Evolutionary conservation across 2,113 vertebrate genomes (phyloP).

Genomic region (Columbina picui): DNA sequence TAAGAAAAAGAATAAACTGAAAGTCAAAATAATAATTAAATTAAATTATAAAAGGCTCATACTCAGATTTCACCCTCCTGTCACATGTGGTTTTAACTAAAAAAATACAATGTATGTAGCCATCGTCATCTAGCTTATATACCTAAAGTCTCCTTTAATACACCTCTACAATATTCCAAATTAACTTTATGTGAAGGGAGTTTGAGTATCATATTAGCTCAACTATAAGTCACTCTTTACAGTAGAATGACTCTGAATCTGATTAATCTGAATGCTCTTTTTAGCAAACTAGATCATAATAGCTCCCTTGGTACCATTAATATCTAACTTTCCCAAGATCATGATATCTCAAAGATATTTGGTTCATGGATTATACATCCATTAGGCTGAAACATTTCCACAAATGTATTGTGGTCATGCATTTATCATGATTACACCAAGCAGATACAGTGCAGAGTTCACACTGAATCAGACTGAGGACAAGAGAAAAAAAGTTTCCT

Average conservation of each 20-base stretch:
- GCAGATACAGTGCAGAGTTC: background rate
- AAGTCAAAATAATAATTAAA: background rate
- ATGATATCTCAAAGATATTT: conserved; percentile 50
- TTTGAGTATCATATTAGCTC: conserved; percentile 9
- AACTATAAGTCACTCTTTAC: conserved; percentile 20
- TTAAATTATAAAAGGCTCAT: background rate
- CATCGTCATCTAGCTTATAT: background rate
- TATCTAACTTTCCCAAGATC: conserved; percentile 48
- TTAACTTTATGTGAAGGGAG: background rate
- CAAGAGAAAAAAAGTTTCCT: background rate
- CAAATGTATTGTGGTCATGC: conserved; percentile 10
- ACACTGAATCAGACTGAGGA: background rate
- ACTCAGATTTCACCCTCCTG: background rate
- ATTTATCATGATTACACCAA: conserved; percentile 41
- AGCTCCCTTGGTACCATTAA: conserved; percentile 48
- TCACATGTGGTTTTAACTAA: background rate
- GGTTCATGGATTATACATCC: conserved; percentile 37
- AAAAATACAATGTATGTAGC: background rate
- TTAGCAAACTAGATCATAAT: conserved; percentile 58
- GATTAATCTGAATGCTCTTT: conserved; percentile 57
- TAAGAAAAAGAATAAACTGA: background rate
- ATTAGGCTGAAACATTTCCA: conserved; percentile 41
- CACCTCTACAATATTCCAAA: background rate
- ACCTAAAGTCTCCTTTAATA: background rate
- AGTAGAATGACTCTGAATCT: conserved; percentile 35